These are phyloP conservation scores for Nothoprocta perdicaria DNA, from an alignment of 2,113 vertebrate genomes.

Conservation along the genomic window DNA sequence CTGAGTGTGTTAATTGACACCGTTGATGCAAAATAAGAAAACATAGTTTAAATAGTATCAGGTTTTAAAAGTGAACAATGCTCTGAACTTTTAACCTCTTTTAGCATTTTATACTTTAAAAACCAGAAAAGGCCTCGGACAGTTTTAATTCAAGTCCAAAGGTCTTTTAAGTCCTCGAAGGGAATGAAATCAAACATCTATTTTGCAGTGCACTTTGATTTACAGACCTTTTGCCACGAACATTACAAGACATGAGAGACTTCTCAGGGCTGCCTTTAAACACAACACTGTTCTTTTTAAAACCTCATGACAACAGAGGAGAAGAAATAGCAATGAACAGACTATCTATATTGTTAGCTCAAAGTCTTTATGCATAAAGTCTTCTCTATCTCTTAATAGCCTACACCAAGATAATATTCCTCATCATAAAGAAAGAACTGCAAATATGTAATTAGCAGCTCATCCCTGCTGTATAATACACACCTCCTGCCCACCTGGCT, in stretches of 20 bases:
- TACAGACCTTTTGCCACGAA: background rate
- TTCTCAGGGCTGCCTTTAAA: background rate
- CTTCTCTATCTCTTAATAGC: background rate
- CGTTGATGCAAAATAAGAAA: conserved; percentile 1
- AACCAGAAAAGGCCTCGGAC: background rate
- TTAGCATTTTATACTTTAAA: conserved; percentile 12
- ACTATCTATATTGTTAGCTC: background rate
- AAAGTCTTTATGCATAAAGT: background rate
- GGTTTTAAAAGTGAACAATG: background rate
- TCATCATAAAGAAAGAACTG: conserved; percentile 55
- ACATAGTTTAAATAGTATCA: background rate
- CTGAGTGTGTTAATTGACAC: background rate
- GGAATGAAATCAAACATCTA: background rate
- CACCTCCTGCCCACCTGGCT: conserved; percentile 50
- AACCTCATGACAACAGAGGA: background rate
- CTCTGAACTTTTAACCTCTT: conserved; percentile 20
- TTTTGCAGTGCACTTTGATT: conserved; percentile 15
- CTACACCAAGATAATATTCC: background rate
- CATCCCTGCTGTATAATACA: background rate
- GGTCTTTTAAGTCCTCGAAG: background rate
- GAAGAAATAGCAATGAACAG: background rate
- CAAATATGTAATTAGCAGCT: conserved; percentile 55
- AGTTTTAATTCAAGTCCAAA: conserved; percentile 36
- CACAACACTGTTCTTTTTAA: background rate
- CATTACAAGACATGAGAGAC: background rate